Conservation (phyloP, 2,888 invertebrate genomes). For the Caenorhabditis virilis region DNA sequence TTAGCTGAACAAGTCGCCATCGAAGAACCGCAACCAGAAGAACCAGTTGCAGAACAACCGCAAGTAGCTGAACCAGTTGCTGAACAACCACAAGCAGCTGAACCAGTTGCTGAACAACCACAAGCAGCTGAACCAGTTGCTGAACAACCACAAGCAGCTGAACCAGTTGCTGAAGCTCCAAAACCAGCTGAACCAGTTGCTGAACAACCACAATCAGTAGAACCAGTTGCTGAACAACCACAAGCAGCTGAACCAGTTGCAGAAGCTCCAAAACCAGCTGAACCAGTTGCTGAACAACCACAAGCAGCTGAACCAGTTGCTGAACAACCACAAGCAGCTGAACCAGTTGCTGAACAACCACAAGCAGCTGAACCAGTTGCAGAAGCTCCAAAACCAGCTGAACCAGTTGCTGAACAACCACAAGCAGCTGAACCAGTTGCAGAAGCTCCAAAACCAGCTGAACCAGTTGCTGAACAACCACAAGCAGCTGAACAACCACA, state of each 20-base stretch:
- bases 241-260: not conserved
- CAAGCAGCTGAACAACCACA: conserved; percentile 1
- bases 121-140: conserved; percentile 4
- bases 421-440: conserved; percentile 1
- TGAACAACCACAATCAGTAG: too few relatives aligned
- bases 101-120: conserved; percentile 9
- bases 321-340: conserved; percentile 1
- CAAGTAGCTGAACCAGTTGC: conserved; percentile 2
- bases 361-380: conserved; percentile 1
- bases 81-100: not conserved
- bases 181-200: conserved; percentile 2
- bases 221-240: not conserved
- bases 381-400: conserved; percentile 10
- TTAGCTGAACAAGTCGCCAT: too few relatives aligned
- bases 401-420: too few relatives aligned
- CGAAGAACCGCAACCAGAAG: too few relatives aligned
- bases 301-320: not conserved
- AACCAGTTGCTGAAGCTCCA: not conserved
- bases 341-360: not conserved
- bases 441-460: not conserved
- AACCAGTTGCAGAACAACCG: not conserved
- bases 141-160: too few relatives aligned
- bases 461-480: not conserved
- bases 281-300: conserved; percentile 8
- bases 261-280: conserved; percentile 8